Percentiles rank a stretch among this genome's conserved stretches.
phyloP scores from a whole-genome alignment of 2,797 vertebrate species.

The Sternotherus odoratus region DNA sequence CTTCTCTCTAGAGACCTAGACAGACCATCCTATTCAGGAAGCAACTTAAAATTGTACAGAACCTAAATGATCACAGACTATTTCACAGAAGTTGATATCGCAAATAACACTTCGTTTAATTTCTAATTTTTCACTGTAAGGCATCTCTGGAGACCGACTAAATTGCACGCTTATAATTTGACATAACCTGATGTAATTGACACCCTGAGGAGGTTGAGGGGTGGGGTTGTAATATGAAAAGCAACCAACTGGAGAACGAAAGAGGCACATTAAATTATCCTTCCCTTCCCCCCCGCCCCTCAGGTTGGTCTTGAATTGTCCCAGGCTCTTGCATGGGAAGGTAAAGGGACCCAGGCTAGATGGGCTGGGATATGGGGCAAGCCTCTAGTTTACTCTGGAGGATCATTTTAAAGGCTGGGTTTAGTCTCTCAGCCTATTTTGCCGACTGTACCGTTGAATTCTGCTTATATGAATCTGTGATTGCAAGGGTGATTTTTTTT shows the following conservation, averaged over 20 bases:
- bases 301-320: background rate
- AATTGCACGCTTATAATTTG: background rate
- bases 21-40: background rate
- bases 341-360: background rate
- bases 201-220: background rate
- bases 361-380: background rate
- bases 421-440: background rate
- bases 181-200: background rate
- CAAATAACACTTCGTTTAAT: background rate
- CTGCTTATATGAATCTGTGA: background rate
- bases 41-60: background rate
- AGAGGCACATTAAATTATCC: background rate
- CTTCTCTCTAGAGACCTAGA: background rate
- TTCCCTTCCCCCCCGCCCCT: background rate
- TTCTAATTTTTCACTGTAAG: background rate
- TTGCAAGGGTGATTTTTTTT: background rate
- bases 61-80: background rate
- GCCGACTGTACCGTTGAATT: background rate
- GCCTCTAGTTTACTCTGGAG: background rate
- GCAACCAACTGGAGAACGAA: background rate
- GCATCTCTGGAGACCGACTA: background rate
- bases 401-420: background rate
- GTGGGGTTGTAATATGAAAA: background rate
- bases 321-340: background rate
- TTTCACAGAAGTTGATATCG: background rate